These are phyloP conservation scores for Tetrao urogallus DNA, from an alignment of 2,113 vertebrate species.

Conservation along the genomic window DNA sequence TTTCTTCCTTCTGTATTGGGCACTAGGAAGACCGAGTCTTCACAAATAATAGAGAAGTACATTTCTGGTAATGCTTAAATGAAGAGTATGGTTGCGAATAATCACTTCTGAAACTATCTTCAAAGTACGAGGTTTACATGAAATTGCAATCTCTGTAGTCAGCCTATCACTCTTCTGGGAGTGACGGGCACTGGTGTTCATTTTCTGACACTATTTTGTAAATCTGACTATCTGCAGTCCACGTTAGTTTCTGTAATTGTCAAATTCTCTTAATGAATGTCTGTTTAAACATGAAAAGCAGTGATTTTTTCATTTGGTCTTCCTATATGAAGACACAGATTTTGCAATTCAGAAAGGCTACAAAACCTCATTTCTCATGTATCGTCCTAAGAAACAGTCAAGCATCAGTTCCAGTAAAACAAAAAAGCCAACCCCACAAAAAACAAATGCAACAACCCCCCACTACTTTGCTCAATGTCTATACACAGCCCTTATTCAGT, in stretches of 20 bases:
- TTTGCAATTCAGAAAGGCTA: neutral
- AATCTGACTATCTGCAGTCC: neutral
- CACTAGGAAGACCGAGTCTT: neutral
- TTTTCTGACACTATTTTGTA: neutral
- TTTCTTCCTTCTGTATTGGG: neutral
- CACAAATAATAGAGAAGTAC: neutral
- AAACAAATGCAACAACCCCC: neutral
- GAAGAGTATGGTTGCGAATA: neutral
- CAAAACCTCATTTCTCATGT: neutral
- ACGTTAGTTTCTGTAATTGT: neutral
- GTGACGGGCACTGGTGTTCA: neutral
- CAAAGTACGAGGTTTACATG: neutral
- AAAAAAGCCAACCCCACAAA: neutral
- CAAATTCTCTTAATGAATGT: neutral
- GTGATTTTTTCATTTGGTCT: neutral
- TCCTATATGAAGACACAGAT: neutral
- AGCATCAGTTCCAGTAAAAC: neutral
- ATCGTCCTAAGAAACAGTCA: neutral
- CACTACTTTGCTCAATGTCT: neutral
- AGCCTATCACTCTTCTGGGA: neutral
- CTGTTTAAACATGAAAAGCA: neutral
- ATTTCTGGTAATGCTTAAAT: neutral
- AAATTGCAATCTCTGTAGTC: neutral
- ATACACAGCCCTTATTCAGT: accelerated
- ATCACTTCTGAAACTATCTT: neutral